These are phyloP conservation scores for Odontamblyopus rebecca DNA, from an alignment of 2,797 vertebrate species.

Conservation along the genomic window DNA sequence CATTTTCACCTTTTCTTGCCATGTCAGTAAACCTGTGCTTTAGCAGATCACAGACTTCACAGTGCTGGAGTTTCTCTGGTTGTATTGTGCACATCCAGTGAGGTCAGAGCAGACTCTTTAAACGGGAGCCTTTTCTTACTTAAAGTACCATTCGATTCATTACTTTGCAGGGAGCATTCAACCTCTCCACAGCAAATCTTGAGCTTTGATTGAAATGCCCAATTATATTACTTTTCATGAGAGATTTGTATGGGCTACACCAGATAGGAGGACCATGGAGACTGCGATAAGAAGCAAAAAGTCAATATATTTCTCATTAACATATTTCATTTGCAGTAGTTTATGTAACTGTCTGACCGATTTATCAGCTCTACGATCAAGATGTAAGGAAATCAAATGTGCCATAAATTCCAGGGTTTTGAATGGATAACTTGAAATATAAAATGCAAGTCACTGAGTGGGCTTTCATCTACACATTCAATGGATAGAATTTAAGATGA, in stretches of 20 bases:
- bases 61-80: no score
- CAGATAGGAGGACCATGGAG: not conserved
- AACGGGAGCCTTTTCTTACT: not conserved
- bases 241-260: not conserved
- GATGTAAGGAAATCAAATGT: not conserved
- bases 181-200: not conserved
- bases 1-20: no score
- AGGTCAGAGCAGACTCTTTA: not conserved
- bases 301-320: not conserved
- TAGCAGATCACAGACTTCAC: no score
- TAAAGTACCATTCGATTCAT: not conserved
- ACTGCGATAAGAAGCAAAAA: not conserved
- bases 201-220: not conserved
- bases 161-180: conserved; percentile 1
- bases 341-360: not conserved
- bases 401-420: not conserved
- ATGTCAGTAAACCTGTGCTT: no score
- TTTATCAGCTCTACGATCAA: not conserved
- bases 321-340: not conserved
- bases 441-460: not conserved
- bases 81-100: no score
- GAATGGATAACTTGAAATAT: not conserved
- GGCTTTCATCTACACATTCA: not conserved
- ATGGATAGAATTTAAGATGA: no score
- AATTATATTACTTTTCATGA: conserved; percentile 6